Conservation (phyloP, 64 coral and sea anemone genomes). For the Stylophora pistillata region DNA sequence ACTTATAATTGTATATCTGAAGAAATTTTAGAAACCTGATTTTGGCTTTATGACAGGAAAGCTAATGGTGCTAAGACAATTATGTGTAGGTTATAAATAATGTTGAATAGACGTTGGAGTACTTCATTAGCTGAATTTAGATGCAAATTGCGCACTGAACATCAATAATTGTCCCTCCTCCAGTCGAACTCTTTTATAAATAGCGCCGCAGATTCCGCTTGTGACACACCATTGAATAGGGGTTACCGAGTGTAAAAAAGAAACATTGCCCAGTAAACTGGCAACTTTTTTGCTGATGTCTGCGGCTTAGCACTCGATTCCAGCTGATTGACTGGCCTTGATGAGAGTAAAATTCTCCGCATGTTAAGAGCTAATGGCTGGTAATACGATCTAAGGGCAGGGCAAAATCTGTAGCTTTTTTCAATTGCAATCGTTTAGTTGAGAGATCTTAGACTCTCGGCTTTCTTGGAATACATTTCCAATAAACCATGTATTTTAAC, state of each 20-base stretch:
- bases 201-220: neutral
- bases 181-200: neutral
- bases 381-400: conserved; percentile 33
- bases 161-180: conserved; percentile 8
- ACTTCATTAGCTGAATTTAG: conserved; percentile 30
- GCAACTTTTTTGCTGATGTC: neutral
- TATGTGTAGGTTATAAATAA: neutral
- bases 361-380: conserved; percentile 10
- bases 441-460: neutral
- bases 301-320: neutral
- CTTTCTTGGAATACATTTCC: neutral
- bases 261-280: neutral
- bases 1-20: neutral
- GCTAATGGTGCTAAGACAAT: neutral
- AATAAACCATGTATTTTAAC: neutral
- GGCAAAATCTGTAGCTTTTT: conserved; percentile 36
- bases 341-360: conserved; percentile 4
- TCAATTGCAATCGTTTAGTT: neutral
- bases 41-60: neutral
- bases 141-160: conserved; percentile 37
- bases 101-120: neutral
- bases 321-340: conserved; percentile 23
- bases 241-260: neutral
- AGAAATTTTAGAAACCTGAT: neutral
- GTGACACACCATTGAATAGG: neutral